Evolutionary conservation across 2,888 invertebrate genomes (phyloP), one percentile per base, ranked within the genome.

Genomic region (Blastobasis adustella): DNA sequence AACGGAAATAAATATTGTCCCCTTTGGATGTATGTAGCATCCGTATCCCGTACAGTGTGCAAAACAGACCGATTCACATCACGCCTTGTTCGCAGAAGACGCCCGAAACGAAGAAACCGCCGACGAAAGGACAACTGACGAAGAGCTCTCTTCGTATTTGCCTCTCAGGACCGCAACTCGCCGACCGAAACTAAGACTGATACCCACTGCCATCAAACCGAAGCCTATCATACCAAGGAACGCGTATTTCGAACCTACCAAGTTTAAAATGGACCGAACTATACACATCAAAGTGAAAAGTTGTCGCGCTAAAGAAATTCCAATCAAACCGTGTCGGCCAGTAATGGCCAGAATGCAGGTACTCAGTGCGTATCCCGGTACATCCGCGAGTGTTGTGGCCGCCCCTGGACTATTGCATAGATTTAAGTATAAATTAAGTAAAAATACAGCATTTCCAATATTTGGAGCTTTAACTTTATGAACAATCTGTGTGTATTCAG

Each of bases 401-500:
- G 87, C 85, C 0, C 77, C 77, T 49, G 87, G 87, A 38, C 57
- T 80, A 3, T 66, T 89, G 45, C 73, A 82, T 65, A 79, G 87
- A 54, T 89, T 89, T 76, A 85, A 71, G 66, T 88, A 79, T 69
- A 85, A 69, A 66, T 54, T 81, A 55, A 79, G 71, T 46, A 74
- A 76, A 55, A 55, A 65, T 50, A 71, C 59, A 57, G 58, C 69
- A 44, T 77, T 80, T 73, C 85, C 88, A 67, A 75, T 82, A 69
- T 82, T 78, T 68, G 83, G 82, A 67, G 75, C 80, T 59, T 66
- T 85, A 62, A 70, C 72, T 57, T 67, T 87, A 67, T 87, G 66
- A 70, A 41, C 23, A 23, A 23, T 23, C 23, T 23, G 23, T 23
- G 23, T 23, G 23, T 23, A 23, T 23, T 23, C 23, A 23, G 23